A percentile compares a stretch with the other conserved stretches of the same genome.
Evolutionary conservation across 1,140 invertebrate genomes (phyloP).

Genomic region (Nasonia longicornis): DNA sequence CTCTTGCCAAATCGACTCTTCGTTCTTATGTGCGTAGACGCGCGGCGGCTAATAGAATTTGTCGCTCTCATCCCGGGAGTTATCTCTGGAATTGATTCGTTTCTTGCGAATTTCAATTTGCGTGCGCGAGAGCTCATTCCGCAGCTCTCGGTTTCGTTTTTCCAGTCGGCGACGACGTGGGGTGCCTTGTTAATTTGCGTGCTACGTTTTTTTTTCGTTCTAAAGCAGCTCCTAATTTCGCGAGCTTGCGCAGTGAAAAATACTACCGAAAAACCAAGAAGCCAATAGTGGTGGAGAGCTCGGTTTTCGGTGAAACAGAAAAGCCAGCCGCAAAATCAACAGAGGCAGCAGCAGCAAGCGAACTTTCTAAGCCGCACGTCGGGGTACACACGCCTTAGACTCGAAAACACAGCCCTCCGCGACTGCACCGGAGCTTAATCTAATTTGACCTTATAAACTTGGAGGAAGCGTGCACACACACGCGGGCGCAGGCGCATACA

Average conservation of each 20-base stretch:
- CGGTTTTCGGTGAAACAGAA: background rate
- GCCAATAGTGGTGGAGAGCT: background rate
- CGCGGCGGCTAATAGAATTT: background rate
- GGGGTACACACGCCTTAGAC: background rate
- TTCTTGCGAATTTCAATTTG: background rate
- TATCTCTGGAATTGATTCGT: background rate
- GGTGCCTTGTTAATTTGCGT: background rate
- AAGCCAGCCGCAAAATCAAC: constrained; percentile 33
- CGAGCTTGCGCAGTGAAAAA: background rate
- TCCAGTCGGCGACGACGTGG: background rate
- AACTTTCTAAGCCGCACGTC: constrained; percentile 34
- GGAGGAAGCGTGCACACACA: background rate
- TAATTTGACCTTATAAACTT: constrained; percentile 47
- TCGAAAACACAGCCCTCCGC: background rate
- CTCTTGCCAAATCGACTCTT: constrained; percentile 30
- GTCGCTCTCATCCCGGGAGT: background rate
- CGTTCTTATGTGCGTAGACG: background rate
- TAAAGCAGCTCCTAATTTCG: background rate
- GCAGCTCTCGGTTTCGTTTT: background rate
- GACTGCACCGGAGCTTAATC: constrained; percentile 34
- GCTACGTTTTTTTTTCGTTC: background rate
- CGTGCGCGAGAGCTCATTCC: background rate
- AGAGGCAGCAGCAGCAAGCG: background rate
- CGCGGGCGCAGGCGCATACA: background rate
- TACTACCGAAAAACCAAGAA: background rate